Base-by-base conservation (phyloP, 2,888 invertebrate genomes). In the Melanotus villosus region DNA sequence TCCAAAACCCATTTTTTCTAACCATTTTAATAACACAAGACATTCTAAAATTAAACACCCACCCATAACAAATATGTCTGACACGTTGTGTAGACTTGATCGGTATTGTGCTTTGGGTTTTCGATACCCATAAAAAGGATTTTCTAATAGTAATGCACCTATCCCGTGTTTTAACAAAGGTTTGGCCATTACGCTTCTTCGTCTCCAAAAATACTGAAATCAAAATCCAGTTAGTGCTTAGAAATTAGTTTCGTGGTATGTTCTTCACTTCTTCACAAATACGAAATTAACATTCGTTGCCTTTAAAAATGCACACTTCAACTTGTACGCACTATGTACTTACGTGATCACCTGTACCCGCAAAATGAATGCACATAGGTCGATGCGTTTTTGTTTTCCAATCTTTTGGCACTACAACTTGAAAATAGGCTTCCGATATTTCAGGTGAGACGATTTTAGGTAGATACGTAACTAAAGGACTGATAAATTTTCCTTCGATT, bases 1-100 rank as follows among this genome's bases (percentile, higher is more conserved):
- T 9, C 97, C 97, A 77, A 93, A 93, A 10, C 97, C 98, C 81
- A 94, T 90, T 63, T 90, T 87, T 85, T 97, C 95, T 83, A 96
- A 96, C 98, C 98, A 99, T 84, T 97, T 93, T 75, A 99, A 89
- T 74, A 99, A 87, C 54, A 94, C 97, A 76, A 97, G 86, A 38
- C 95, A 93, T 86, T 99, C 99, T 78, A 98, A 88, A 73, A 99
- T 94, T 68, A 99, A 87, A 80, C 98, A 96, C 43, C 97, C 98
- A 65, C 99, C 99, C 99, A 99, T 99, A 74, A 99, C 95, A 88
- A 99, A 98, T 82, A 99, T 93, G 84, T 99, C 99, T 16, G 96
- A 95, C 2, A 99, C 98, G 86, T 98, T 95, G 82, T 94, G 94
- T 57, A 99, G 89, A 78, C 94, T 93, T 1, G 98, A 98, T 32